These are phyloP conservation scores for Drosophila parthenogenetica DNA, from an alignment of 2,888 invertebrate genomes.

Conservation along the genomic window DNA sequence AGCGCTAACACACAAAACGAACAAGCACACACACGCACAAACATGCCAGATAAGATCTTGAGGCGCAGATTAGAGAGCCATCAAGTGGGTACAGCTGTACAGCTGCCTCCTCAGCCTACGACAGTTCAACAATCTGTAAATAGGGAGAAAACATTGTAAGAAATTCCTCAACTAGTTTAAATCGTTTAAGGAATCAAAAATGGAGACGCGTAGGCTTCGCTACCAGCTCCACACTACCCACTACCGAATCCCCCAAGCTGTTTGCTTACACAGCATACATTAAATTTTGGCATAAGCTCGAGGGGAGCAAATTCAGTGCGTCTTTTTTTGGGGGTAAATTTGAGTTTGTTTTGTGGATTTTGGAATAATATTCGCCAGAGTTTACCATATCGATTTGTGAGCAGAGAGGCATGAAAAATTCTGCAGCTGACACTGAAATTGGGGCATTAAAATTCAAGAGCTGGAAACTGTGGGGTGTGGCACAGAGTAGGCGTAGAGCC, in stretches of 20 bases:
- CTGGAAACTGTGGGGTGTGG: too few relatives aligned
- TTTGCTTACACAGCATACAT: too few relatives aligned
- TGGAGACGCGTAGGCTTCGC: slow-evolving; percentile 6
- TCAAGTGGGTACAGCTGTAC: slow-evolving; percentile 25
- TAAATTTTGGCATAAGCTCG: slow-evolving; percentile 24
- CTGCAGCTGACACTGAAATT: slow-evolving; percentile 1
- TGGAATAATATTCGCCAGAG: slow-evolving; percentile 35
- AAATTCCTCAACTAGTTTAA: slow-evolving; percentile 31
- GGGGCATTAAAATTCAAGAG: slow-evolving; percentile 6
- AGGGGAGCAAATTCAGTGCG: not conserved
- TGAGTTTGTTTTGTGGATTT: slow-evolving; percentile 29
- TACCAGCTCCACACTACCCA: not conserved
- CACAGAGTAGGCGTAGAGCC: too few relatives aligned
- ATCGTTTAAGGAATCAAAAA: slow-evolving; percentile 3
- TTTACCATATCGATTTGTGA: slow-evolving; percentile 24
- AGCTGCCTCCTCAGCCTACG: slow-evolving; percentile 34
- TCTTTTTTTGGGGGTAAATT: slow-evolving; percentile 3
- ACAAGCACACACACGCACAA: slow-evolving; percentile 14
- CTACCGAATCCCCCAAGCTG: too few relatives aligned
- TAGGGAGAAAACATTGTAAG: slow-evolving; percentile 30
- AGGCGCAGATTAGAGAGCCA: slow-evolving; percentile 52
- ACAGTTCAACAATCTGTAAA: slow-evolving; percentile 72
- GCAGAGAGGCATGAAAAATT: slow-evolving; percentile 13
- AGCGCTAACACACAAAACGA: slow-evolving; percentile 12
- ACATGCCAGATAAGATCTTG: slow-evolving; percentile 44